A percentile compares a stretch with the other conserved stretches of the same genome.
Conservation (phyloP, 2,113 vertebrate genomes). For the Bucco capensis region DNA sequence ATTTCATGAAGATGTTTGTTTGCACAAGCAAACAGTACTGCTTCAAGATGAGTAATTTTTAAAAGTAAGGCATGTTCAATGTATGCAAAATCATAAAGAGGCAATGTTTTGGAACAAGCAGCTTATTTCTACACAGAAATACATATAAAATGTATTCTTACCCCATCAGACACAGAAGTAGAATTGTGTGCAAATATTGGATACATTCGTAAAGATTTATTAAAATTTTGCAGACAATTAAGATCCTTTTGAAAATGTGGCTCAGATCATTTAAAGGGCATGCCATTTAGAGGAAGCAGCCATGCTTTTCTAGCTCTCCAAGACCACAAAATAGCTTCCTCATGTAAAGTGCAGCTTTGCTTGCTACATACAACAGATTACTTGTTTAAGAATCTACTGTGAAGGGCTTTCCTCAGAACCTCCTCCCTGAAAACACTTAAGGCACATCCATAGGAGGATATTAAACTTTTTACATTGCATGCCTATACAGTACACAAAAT, state of each 20-base stretch:
- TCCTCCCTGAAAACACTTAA: slow-evolving; percentile 17
- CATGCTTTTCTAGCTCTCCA: background rate
- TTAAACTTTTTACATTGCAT: background rate
- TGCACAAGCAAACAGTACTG: background rate
- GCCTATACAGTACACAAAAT: background rate
- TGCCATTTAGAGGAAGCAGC: background rate
- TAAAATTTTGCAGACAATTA: background rate
- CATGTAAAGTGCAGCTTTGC: background rate
- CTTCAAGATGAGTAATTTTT: background rate
- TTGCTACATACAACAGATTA: background rate
- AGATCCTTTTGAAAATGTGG: background rate
- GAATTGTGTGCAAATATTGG: background rate
- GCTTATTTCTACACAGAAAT: background rate
- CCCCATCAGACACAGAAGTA: background rate
- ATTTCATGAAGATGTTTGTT: background rate
- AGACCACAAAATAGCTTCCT: background rate
- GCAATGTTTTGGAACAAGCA: background rate
- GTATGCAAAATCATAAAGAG: background rate
- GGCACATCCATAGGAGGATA: background rate
- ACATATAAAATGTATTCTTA: background rate
- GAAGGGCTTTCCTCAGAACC: background rate
- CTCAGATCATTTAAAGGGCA: background rate
- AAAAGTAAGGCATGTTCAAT: background rate
- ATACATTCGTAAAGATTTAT: background rate
- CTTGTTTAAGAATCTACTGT: background rate